Evolutionary conservation across 2,113 vertebrate genomes (phyloP).

Genomic region (Tachysurus fulvidraco): DNA sequence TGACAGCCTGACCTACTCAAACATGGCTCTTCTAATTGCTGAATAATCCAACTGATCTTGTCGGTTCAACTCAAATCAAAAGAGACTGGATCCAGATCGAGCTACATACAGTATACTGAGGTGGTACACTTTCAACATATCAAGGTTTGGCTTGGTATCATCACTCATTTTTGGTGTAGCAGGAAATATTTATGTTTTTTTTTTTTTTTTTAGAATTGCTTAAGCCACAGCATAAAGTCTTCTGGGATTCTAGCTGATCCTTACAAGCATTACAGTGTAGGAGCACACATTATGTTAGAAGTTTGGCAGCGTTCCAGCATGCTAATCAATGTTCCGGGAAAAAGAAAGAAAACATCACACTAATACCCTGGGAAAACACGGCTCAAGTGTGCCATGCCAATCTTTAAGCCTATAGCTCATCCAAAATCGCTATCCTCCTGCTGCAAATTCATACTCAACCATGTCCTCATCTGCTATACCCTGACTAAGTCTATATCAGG

Average conservation of each 20-base stretch:
- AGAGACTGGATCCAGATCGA: not conserved
- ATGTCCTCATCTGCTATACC: not conserved
- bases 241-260: not conserved
- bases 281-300: not conserved
- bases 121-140: not conserved
- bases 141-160: not conserved
- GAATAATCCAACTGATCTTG: not conserved
- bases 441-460: not conserved
- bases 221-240: not conserved
- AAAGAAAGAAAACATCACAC: not conserved
- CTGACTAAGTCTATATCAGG: not conserved
- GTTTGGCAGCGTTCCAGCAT: not conserved
- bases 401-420: not conserved
- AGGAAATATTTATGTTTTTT: no score
- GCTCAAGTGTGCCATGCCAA: not conserved
- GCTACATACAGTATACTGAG: not conserved
- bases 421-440: not conserved
- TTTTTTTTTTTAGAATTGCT: not conserved
- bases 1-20: not conserved
- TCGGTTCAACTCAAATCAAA: not conserved
- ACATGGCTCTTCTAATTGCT: not conserved
- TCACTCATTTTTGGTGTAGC: not conserved
- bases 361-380: not conserved
- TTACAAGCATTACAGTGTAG: not conserved
- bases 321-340: not conserved